Conservation (phyloP, 2,797 vertebrate genomes). For the Melanotaenia parkinsoni region DNA sequence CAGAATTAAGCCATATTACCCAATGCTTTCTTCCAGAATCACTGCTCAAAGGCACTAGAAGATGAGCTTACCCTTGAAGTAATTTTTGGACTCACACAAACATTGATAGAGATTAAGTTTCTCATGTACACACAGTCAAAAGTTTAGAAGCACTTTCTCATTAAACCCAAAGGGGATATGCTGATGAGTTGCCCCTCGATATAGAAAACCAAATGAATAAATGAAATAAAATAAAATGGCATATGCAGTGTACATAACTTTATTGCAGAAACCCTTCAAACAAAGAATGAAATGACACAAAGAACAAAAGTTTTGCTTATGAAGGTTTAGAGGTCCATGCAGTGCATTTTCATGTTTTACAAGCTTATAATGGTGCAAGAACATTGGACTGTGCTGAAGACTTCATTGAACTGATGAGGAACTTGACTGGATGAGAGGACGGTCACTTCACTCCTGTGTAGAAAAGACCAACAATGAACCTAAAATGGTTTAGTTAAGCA, state of each 20-base stretch:
- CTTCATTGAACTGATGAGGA: conserved; percentile 6
- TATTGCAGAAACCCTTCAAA: conserved; percentile 28
- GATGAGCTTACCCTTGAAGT: too few relatives aligned
- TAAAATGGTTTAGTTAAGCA: background rate
- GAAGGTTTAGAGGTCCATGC: conserved; percentile 23
- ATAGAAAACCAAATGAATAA: background rate
- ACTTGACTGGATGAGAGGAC: background rate
- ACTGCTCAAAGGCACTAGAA: too few relatives aligned
- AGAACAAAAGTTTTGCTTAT: conserved; percentile 5
- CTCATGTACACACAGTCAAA: too few relatives aligned
- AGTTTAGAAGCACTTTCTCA: too few relatives aligned
- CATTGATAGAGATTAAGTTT: too few relatives aligned
- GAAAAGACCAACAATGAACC: background rate
- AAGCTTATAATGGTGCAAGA: conserved; percentile 3
- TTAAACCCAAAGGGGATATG: too few relatives aligned
- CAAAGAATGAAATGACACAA: conserved; percentile 1
- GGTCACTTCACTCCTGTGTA: conserved; percentile 32
- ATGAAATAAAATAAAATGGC: background rate
- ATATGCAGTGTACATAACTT: background rate
- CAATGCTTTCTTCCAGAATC: too few relatives aligned
- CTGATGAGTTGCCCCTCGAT: background rate
- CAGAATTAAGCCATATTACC: too few relatives aligned
- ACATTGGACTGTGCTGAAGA: background rate
- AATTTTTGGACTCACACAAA: too few relatives aligned
- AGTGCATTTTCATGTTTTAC: conserved; percentile 21